Base-by-base conservation (phyloP, 2,113 vertebrate species). In the Scortum barcoo region DNA sequence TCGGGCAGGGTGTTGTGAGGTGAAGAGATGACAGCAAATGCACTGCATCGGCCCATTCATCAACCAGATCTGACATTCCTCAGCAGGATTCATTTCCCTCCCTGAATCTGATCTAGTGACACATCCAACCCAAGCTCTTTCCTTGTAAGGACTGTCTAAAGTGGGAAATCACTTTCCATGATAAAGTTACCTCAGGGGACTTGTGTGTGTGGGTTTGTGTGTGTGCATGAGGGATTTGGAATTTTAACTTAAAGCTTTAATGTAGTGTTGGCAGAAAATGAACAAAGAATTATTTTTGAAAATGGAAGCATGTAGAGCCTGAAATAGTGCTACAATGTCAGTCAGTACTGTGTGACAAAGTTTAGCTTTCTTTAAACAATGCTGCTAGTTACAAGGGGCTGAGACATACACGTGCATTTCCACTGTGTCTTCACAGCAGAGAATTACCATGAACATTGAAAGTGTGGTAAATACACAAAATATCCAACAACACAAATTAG, bases 91-190 rank as follows among this genome's bases (percentile, higher is more conserved):
- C n/a, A 75, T 87, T 92, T 78, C 65, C 87, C 82, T 87, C 57
- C 58, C n/a, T 87, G 72, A 93, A 91, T 84, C 63, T 68, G 91
- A 93, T 92, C 88, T 87, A 80, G 80, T 85, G 71, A 84, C 82
- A 76, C 72, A 80, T 81, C 77, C 83, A 87, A 53, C 90, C 78
- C 56, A 16, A 81, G 84, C 87, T 92, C 81, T 92, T 88, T 88
- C 95, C 94, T 92, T 95, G 78, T 95, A 95, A 89, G 94, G 95
- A 71, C 81, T 2, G 86, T 82, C 92, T 92, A 90, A 93, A 94
- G 80, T 61, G 80, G 88, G 93, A 89, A 90, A 90, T 92, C 81
- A 50, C 78, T 89, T 83, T 89, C 78, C 78, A 77, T 17, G 84
- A 91, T 88, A 86, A 76, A 84, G 88, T 90, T 89, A 89, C 90